Evolutionary conservation across 2,113 vertebrate genomes (phyloP).

Genomic region (Numida meleagris): DNA sequence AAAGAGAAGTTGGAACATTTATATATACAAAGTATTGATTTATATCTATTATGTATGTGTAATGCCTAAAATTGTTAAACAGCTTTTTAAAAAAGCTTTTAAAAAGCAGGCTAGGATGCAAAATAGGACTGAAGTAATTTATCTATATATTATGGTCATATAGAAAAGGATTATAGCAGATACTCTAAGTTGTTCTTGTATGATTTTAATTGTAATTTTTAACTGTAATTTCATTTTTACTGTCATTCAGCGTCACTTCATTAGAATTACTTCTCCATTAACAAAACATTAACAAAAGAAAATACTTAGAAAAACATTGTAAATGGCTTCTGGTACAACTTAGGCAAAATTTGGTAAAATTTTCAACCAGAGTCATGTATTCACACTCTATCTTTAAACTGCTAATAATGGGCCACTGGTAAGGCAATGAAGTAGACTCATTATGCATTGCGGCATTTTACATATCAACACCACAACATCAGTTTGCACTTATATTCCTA

Average conservation of each 20-base stretch:
- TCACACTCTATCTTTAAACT: not conserved
- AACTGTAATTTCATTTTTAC: not conserved
- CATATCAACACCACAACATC: not conserved
- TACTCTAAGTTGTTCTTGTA: not conserved
- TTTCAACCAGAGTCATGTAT: not conserved
- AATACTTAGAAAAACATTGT: not conserved
- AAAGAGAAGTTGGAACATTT: conserved; percentile 34
- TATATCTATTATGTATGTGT: not conserved
- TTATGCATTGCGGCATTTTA: not conserved
- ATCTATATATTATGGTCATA: not conserved
- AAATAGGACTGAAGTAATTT: not conserved
- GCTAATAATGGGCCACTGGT: not conserved
- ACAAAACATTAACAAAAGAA: not conserved
- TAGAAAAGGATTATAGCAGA: not conserved
- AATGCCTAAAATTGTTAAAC: not conserved
- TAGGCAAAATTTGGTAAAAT: not conserved
- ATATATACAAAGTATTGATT: not conserved
- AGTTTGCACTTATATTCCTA: not conserved
- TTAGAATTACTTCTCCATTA: not conserved
- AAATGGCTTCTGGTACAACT: not conserved
- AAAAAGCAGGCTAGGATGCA: not conserved
- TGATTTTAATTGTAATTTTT: not conserved
- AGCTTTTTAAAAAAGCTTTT: not conserved
- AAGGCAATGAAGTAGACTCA: not conserved
- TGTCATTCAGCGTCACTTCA: not conserved